Evolutionary conservation across 2,888 invertebrate species (phyloP), one percentile per base, ranked within the genome.

Genomic region (Leucozona laternaria): DNA sequence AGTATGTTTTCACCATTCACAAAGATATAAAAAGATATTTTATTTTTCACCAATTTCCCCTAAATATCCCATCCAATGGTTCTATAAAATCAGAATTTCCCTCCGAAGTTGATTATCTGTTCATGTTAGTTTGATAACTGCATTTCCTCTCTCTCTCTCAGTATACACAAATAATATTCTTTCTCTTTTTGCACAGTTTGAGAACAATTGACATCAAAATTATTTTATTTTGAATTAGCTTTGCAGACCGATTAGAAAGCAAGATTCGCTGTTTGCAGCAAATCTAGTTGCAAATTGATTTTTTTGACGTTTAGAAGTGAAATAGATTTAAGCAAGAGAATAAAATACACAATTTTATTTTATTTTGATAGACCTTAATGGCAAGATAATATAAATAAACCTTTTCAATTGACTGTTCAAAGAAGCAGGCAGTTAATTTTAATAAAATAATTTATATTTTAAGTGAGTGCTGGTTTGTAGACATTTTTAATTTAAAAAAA

Each of bases 251-350:
- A 58, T 57, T 28, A 68, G 64, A 75, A 70, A 50, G 57, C 60
- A 68, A 55, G n/a, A n/a, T n/a, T n/a, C n/a, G n/a, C 55, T 57
- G n/a, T 82, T 72, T 78, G 81, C 73, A 81, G 76, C 70, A 15
- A 57, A 70, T 80, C 60, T 85, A 85, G 84, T 85, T 68, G 66
- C 62, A 64, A 60, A 45, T 71, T 77, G 76, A 48, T 55, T 77
- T 78, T 66, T 73, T 86, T 81, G 80, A 78, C 85, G 81, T 80
- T 78, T 80, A 31, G 11, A 20, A 20, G 62, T 60, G 79, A 66
- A 66, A 45, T 34, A 15, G 17, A 17, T 45, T 31, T 20, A 45
- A 43, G 40, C 53, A 5, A 15, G 28, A 55, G 15, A 20, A 40
- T 40, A 55, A 60, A 55, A 62, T 73, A 34, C 37, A 60, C 3